Evolutionary conservation across 2,113 vertebrate species (phyloP).

Genomic region (Pterocles burchelli): DNA sequence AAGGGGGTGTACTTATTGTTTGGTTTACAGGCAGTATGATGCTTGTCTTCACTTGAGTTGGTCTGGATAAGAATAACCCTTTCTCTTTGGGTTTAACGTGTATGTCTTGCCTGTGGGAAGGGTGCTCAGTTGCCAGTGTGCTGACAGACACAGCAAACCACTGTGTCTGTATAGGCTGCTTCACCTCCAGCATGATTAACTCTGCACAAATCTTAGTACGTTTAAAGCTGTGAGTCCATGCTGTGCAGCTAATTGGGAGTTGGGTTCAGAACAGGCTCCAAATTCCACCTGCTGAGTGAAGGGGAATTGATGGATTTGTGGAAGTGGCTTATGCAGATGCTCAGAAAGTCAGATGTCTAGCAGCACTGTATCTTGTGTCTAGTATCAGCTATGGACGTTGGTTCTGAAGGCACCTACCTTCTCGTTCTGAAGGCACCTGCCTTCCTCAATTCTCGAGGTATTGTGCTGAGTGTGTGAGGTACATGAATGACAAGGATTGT

Average conservation of each 20-base stretch:
- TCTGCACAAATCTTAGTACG: background rate
- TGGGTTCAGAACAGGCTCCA: slow-evolving; percentile 16
- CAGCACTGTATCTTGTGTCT: background rate
- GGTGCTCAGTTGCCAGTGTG: background rate
- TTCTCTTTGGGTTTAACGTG: background rate
- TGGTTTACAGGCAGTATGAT: background rate
- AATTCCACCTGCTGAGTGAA: background rate
- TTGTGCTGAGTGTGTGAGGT: background rate
- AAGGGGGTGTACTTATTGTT: background rate
- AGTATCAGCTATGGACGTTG: background rate
- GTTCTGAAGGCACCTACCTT: background rate
- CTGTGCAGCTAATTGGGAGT: slow-evolving; percentile 46
- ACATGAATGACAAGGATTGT: background rate
- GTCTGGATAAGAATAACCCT: background rate
- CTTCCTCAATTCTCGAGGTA: background rate
- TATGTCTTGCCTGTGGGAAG: background rate
- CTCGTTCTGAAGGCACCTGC: no score
- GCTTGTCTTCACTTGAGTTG: background rate
- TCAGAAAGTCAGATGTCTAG: background rate
- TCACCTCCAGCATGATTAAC: slow-evolving; percentile 1
- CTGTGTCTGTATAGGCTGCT: background rate
- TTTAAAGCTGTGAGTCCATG: slow-evolving; percentile 19
- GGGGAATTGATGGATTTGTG: background rate
- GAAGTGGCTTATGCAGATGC: slow-evolving; percentile 1
- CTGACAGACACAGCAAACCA: background rate